A percentile compares a stretch with the other conserved stretches of the same genome.
Evolutionary conservation across 1,140 invertebrate species (phyloP).

Genomic region (Ladona fulva): DNA sequence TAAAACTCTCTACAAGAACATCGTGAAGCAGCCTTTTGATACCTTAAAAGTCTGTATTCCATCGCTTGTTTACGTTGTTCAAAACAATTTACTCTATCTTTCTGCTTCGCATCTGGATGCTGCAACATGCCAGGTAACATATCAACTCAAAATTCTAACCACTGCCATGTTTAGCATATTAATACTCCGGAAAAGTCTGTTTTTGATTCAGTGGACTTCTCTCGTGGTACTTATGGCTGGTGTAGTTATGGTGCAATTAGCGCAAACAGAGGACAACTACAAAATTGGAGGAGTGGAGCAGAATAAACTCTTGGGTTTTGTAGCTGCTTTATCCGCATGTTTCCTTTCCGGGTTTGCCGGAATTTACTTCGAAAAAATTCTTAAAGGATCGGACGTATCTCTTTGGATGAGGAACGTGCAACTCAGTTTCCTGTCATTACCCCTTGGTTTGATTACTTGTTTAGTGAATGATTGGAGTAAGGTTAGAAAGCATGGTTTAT

Average conservation of each 20-base stretch:
- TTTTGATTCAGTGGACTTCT: conserved; percentile 78
- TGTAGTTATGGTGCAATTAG: conserved; percentile 82
- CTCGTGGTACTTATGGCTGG: conserved; percentile 76
- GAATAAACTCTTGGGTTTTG: conserved; percentile 73
- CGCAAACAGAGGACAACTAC: conserved; percentile 36
- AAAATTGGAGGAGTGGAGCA: conserved; percentile 47
- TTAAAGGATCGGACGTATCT: conserved; percentile 91
- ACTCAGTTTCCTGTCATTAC: conserved; percentile 66
- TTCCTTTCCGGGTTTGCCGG: conserved; percentile 96
- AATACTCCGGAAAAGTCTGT: conserved; percentile 71
- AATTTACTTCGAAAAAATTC: conserved; percentile 98
- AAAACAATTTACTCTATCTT: conserved; percentile 96
- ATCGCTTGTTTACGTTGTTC: conserved; percentile 88
- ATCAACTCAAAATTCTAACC: conserved; percentile 97
- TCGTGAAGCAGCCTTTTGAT: conserved; percentile 75
- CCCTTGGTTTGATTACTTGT: conserved; percentile 68
- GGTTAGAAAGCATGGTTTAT: conserved; percentile 53
- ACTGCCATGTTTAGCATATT: conserved; percentile 94
- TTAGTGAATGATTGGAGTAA: conserved; percentile 46
- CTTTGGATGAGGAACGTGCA: conserved; percentile 97
- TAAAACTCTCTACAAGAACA: conserved; percentile 55
- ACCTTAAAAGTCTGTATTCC: conserved; percentile 91
- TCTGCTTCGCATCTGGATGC: conserved; percentile 97
- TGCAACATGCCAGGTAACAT: conserved; percentile 98
- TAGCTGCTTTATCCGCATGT: conserved; percentile 82